Base-by-base conservation (phyloP, 2,797 vertebrate genomes). In the Spinus pinus region DNA sequence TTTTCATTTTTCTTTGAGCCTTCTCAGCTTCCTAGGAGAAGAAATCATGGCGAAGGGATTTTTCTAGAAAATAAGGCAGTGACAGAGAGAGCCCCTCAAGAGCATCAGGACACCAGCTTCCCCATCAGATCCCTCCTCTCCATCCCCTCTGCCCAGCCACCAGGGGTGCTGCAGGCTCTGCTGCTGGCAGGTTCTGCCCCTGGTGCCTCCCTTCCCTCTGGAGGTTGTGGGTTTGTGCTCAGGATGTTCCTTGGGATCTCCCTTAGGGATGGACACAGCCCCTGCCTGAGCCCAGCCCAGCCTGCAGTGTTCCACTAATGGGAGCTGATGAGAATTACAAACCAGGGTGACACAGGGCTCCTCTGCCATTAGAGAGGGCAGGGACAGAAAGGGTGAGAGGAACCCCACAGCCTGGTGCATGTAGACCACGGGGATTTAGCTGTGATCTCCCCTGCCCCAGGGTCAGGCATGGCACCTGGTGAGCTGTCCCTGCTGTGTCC, bases 301-400 rank as follows among this genome's bases (percentile, higher is more conserved):
- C 70, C 81, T 54, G 3, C 27, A 3, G 82, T 24, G 86, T 35
- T n/a, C 11, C 11, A 4, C 82, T 93, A 35, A 91, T 81, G 33
- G 62, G 54, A 85, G 71, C 66, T 90, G 81, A 95, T 90, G 81
- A 70, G 92, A 71, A 91, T 77, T 91, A 91, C 94, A 88, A 94
- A 88, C 85, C 64, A 5, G 14, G 2, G 64, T 18, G 93, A 89
- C 90, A 94, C 2, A 3, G 67, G 46, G 78, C 71, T 90, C 41
- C 81, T 87, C 92, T 53, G 64, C 90, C 90, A 4, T 60, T 39
- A 67, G 12, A 73, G 64, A 90, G 90, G 90, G 88, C 88, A 93
- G 39, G 22, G 33, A 69, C 77, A 86, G 78, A 81, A 92, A 84
- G 81, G 53, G 3, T 1, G 1, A 10, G 6, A 81, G 81, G 66